phyloP scores from a whole-genome alignment of 2,888 invertebrate species.

The Macrostomum cliftonense region DNA sequence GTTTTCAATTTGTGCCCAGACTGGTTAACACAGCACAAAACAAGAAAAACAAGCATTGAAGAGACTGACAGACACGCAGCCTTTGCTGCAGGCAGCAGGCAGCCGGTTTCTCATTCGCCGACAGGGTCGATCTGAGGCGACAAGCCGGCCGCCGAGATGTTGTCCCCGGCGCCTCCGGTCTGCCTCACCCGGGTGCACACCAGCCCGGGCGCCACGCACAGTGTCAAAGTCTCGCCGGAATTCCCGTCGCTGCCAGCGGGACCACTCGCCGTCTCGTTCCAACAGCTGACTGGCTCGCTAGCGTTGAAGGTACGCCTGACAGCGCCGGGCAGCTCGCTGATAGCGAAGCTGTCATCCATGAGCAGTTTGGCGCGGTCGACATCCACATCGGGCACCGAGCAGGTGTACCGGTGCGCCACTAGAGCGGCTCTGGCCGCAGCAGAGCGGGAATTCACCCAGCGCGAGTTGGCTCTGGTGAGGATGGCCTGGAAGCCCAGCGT shows the following conservation, averaged over 20 bases:
- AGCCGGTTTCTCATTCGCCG: no score
- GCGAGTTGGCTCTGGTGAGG: conserved; percentile 44
- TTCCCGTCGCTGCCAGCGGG: no score
- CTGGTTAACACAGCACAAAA: no score
- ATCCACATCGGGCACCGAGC: conserved; percentile 47
- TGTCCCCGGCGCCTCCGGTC: conserved; percentile 69
- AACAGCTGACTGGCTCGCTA: conserved; percentile 58
- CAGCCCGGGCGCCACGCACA: conserved; percentile 63
- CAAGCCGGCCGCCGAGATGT: conserved; percentile 68
- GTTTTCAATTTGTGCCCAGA: no score
- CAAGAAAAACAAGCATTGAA: no score
- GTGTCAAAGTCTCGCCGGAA: conserved; percentile 39
- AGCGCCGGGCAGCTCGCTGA: conserved; percentile 40
- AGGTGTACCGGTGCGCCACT: conserved; percentile 63
- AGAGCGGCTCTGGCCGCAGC: conserved; percentile 64
- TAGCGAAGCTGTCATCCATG: conserved; percentile 63
- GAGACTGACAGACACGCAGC: no score
- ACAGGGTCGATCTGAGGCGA: conserved; percentile 36
- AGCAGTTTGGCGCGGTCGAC: conserved; percentile 46
- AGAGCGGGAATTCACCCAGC: conserved; percentile 58
- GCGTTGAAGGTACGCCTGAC: conserved; percentile 43
- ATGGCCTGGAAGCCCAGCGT: conserved; percentile 71
- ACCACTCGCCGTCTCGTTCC: conserved; percentile 46
- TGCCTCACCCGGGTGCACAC: conserved; percentile 61
- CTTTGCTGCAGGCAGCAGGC: no score